Conservation (phyloP, 2,888 invertebrate genomes). For the Heterodera filipjevi region DNA sequence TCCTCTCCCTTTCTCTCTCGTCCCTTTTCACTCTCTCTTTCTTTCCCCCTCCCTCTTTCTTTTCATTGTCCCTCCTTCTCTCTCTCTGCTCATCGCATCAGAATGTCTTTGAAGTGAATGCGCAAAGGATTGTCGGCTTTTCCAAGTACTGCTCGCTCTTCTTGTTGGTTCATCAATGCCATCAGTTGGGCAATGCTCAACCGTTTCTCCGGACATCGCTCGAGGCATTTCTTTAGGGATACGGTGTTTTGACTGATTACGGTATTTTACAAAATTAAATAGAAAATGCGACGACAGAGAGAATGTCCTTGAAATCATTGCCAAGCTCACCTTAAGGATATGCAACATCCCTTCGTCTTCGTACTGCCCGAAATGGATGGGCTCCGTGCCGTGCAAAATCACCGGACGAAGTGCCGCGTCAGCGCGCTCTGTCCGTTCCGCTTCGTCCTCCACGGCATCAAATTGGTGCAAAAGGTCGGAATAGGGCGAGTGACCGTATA, state of each 20-base stretch:
- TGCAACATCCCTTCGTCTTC: constrained; percentile 10
- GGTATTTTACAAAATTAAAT: too few relatives aligned
- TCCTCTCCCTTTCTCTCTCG: not conserved
- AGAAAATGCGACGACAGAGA: too few relatives aligned
- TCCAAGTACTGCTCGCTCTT: not conserved
- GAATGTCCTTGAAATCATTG: too few relatives aligned
- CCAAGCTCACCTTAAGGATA: not conserved
- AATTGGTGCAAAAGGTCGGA: constrained; percentile 8
- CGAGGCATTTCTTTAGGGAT: constrained; percentile 3
- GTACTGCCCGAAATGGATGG: constrained; percentile 22
- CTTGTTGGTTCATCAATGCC: not conserved
- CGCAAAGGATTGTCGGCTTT: not conserved
- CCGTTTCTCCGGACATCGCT: constrained; percentile 1
- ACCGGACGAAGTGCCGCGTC: constrained; percentile 17
- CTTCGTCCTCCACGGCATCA: constrained; percentile 6
- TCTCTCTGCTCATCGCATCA: not conserved
- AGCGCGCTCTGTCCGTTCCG: constrained; percentile 8
- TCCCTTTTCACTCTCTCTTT: not conserved
- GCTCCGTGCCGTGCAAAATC: constrained; percentile 22
- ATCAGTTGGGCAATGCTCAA: constrained; percentile 8
- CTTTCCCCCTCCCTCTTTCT: not conserved
- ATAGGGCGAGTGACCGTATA: constrained; percentile 14
- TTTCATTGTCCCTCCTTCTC: not conserved
- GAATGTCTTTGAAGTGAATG: constrained; percentile 2
- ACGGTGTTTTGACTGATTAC: not conserved